Evolutionary conservation across 2,888 invertebrate species (phyloP).

Genomic region (Xestia ashworthii): DNA sequence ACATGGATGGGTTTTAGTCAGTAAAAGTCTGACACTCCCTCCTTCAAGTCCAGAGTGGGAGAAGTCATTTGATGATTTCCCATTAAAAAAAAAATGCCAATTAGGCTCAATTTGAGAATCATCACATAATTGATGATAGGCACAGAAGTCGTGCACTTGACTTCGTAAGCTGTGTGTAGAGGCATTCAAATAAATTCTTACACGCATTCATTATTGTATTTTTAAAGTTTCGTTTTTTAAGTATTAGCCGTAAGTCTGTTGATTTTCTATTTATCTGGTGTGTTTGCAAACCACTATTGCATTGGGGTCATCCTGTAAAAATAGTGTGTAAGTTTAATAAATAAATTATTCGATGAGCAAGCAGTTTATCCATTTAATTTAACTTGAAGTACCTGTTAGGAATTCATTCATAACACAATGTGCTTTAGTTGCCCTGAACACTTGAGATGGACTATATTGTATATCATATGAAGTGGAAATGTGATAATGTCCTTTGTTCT

Average conservation of each 20-base stretch:
- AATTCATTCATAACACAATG: not conserved
- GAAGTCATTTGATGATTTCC: no score
- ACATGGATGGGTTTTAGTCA: no score
- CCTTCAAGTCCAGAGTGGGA: no score
- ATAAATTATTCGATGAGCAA: not conserved
- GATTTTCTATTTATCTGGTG: no score
- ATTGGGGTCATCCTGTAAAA: no score
- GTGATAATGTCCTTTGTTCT: conserved; percentile 4
- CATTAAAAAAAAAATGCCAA: no score
- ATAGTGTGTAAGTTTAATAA: no score
- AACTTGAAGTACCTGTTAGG: no score
- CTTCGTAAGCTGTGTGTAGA: not conserved
- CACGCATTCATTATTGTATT: not conserved
- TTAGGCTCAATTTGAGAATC: not conserved
- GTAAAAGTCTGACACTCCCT: no score
- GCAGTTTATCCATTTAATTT: not conserved
- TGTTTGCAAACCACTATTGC: no score
- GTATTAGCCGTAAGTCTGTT: no score
- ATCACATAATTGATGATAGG: not conserved
- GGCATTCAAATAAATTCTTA: not conserved
- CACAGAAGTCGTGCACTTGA: not conserved
- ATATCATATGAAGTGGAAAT: conserved; percentile 20
- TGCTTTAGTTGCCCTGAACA: not conserved
- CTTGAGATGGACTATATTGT: not conserved
- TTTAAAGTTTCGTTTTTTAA: no score